These are phyloP conservation scores for Spodoptera litura DNA, from an alignment of 1,140 invertebrate species.

Conservation along the genomic window DNA sequence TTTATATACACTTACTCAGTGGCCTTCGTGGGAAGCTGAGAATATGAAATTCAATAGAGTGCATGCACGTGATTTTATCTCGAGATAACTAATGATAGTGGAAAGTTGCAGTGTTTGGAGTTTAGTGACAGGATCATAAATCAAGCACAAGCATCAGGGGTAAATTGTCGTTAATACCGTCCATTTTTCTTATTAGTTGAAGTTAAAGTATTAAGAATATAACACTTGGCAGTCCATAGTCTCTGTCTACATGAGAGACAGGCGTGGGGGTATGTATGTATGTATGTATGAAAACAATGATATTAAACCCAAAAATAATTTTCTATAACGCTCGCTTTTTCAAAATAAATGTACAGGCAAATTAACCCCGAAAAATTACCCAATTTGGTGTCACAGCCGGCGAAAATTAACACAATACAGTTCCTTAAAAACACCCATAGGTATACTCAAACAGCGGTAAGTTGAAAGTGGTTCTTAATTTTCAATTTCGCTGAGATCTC, in stretches of 20 bases:
- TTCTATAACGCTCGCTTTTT: too few relatives aligned
- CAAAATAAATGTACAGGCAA: neutral
- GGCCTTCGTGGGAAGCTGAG: constrained; percentile 2
- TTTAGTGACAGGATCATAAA: too few relatives aligned
- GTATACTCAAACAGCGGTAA: constrained; percentile 44
- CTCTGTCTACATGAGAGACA: too few relatives aligned
- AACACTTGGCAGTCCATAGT: too few relatives aligned
- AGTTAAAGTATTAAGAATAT: too few relatives aligned
- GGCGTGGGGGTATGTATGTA: too few relatives aligned
- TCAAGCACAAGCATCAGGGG: too few relatives aligned
- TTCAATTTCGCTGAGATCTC: constrained; percentile 67
- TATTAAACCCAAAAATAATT: too few relatives aligned
- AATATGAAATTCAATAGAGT: constrained; percentile 9
- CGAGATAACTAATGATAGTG: neutral
- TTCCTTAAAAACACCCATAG: constrained; percentile 18
- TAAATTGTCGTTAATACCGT: too few relatives aligned
- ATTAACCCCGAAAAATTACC: neutral
- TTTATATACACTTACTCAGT: neutral
- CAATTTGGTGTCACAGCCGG: neutral
- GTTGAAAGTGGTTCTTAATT: constrained; percentile 68
- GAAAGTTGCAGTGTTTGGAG: too few relatives aligned
- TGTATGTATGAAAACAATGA: too few relatives aligned
- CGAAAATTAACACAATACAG: constrained; percentile 1
- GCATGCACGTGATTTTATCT: neutral
- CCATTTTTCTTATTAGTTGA: too few relatives aligned